phyloP scores from a whole-genome alignment of 2,888 invertebrate genomes.

The Acheta domesticus region DNA sequence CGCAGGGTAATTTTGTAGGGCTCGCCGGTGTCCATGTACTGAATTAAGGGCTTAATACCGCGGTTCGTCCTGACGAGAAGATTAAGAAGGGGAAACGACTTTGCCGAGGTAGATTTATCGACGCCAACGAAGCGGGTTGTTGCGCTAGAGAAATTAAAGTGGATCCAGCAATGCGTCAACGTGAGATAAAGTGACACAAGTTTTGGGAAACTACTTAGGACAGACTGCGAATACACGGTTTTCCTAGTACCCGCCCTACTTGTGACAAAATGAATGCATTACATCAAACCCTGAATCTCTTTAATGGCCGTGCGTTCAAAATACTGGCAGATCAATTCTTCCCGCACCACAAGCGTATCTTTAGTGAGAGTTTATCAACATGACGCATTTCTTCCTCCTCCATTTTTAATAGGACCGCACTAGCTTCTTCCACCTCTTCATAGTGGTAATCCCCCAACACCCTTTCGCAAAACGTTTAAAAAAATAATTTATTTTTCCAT shows the following conservation, averaged over 20 bases:
- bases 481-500: conserved; percentile 4
- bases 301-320: no score
- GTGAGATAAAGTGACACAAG: no score
- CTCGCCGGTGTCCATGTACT: conserved; percentile 18
- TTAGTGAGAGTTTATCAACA: no score
- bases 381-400: not conserved
- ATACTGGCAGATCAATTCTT: no score
- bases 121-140: not conserved
- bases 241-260: no score
- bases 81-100: conserved; percentile 9
- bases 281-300: no score
- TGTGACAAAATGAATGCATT: no score
- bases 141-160: not conserved
- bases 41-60: conserved; percentile 10
- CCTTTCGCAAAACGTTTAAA: not conserved
- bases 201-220: no score
- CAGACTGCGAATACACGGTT: no score
- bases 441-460: not conserved
- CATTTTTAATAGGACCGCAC: not conserved
- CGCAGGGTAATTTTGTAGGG: conserved; percentile 8
- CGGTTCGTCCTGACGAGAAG: not conserved
- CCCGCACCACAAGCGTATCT: no score
- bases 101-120: conserved; percentile 1
- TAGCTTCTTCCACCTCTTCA: not conserved
- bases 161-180: not conserved